phyloP scores from a whole-genome alignment of 2,888 invertebrate genomes.

The Hanleya hanleyi region DNA sequence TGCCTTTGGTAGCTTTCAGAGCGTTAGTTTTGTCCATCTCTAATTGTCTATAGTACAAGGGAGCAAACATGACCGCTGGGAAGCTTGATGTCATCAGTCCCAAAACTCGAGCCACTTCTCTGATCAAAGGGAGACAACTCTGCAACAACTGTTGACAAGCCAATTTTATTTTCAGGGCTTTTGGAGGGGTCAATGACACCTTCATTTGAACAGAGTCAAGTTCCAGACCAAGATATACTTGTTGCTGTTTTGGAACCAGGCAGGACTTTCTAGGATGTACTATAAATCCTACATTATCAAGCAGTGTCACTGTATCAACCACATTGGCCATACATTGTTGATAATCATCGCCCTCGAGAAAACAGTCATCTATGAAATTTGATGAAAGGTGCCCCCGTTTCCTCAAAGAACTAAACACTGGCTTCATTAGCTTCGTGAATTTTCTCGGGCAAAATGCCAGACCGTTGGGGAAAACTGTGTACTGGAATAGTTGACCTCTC shows the following conservation, averaged over 20 bases:
- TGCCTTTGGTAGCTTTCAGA: background rate
- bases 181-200: background rate
- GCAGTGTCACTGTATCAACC: background rate
- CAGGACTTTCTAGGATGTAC: background rate
- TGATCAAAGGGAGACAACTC: background rate
- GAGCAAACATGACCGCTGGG: constrained; percentile 14
- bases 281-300: background rate
- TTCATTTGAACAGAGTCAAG: background rate
- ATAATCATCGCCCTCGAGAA: background rate
- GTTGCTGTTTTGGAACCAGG: background rate
- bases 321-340: constrained; percentile 1
- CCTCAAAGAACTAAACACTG: background rate
- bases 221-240: background rate
- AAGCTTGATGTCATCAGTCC: constrained; percentile 8
- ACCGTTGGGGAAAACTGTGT: background rate
- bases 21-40: constrained; percentile 6
- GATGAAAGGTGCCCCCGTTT: background rate
- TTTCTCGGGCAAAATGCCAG: background rate
- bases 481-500: background rate
- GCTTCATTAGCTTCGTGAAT: background rate
- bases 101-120: constrained; percentile 1
- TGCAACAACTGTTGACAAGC: background rate
- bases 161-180: background rate
- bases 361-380: background rate
- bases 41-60: constrained; percentile 14